A percentile compares a stretch with the other conserved stretches of the same genome.
Conservation (phyloP, 2,797 vertebrate species). For the Carapus acus region DNA sequence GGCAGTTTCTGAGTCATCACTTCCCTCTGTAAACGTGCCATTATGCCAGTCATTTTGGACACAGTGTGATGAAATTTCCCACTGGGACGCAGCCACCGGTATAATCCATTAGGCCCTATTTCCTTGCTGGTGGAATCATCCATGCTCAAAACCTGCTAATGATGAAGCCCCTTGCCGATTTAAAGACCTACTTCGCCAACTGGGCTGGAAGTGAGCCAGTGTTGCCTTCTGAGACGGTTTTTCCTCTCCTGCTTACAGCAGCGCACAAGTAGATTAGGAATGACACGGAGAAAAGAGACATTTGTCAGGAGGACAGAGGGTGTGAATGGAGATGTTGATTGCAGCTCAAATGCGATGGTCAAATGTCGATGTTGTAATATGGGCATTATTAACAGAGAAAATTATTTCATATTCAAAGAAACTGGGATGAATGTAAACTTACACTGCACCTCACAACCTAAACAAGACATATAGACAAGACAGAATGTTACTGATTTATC, state of each 20-base stretch:
- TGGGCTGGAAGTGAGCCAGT: slow-evolving; percentile 51
- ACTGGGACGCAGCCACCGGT: slow-evolving; percentile 61
- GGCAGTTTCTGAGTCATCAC: slow-evolving; percentile 69
- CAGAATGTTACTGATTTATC: background rate
- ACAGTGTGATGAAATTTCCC: slow-evolving; percentile 70
- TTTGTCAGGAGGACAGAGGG: slow-evolving; percentile 32
- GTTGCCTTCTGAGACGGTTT: slow-evolving; percentile 40
- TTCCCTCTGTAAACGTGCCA: slow-evolving; percentile 67
- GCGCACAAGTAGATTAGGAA: slow-evolving; percentile 55
- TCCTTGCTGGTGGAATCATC: slow-evolving; percentile 58
- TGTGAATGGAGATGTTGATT: slow-evolving; percentile 41
- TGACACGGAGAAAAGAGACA: slow-evolving; percentile 44
- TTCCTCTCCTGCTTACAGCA: slow-evolving; percentile 42
- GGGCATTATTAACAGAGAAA: no score
- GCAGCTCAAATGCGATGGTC: slow-evolving; percentile 22
- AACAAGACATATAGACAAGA: background rate
- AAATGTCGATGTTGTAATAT: no score
- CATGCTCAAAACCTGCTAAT: slow-evolving; percentile 46
- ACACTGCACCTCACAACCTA: slow-evolving; percentile 18
- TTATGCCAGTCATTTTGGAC: slow-evolving; percentile 73
- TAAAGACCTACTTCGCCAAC: slow-evolving; percentile 48
- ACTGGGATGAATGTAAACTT: slow-evolving; percentile 30
- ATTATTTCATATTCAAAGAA: no score
- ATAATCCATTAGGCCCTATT: slow-evolving; percentile 64
- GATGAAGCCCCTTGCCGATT: slow-evolving; percentile 51